Evolutionary conservation across 2,888 invertebrate species (phyloP), one percentile per base, ranked within the genome.

Genomic region (Platerodrilus igneus): DNA sequence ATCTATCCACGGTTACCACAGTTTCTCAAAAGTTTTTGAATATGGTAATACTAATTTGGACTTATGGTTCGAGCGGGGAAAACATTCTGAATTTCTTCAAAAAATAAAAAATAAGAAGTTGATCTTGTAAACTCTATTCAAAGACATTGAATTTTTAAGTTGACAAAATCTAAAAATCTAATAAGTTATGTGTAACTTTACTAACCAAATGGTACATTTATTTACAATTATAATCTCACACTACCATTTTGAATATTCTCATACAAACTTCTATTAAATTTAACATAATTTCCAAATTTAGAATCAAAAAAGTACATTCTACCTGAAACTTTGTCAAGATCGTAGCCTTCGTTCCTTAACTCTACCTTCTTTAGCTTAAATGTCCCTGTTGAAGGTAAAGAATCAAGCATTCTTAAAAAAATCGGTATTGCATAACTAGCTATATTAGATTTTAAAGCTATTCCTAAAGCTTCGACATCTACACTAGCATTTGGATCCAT

Each of bases 341-440:
- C 78, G 65, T 84, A 95, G 2, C 87, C 93, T 51, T 93, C 88
- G 48, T 79, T 74, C 60, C 89, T 86, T 46, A 95, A 77, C 53
- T 88, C 85, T 3, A 82, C 75, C 64, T 96, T 97, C 69, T 90
- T 89, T 53, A 96, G 66, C 70, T 97, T 97, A 67, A 88, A 96
- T 0, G 97, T 97, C 68, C 83, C 81, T 3, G 87, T 87, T 58
- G 86, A 74, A 40, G 92, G 89, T 34, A 94, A 78, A 50, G 82
- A 73, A 33, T 81, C 70, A 58, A 88, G 73, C 42, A 91, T 70
- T 34, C 96, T 74, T 20, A 96, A 67, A 71, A 96, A 96, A 9
- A 94, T 69, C 1, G 96, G 96, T 11, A 88, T 73, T 1, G 96
- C 93, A 65, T 91, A 96, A 0, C 79, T 62, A 0, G 95, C 91